Conservation (phyloP, 1,140 invertebrate genomes). For the Calliopsis andreniformis region DNA sequence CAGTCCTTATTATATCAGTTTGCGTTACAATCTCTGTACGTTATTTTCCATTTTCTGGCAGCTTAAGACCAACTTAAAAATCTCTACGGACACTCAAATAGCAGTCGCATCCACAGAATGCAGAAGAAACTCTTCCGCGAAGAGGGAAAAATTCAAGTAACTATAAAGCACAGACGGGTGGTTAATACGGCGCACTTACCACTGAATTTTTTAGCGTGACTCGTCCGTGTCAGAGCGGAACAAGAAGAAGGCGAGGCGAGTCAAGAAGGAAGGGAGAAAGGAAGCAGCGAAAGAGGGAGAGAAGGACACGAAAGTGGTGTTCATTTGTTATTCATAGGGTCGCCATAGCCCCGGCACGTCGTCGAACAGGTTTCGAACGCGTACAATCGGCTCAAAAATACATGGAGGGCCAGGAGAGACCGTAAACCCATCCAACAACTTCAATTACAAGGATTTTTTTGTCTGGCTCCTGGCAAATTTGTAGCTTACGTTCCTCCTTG, state of each 20-base stretch:
- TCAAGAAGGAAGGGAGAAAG: neutral
- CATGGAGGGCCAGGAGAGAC: neutral
- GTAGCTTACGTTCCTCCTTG: neutral
- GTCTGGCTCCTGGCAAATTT: neutral
- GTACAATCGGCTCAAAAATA: too few species aligned
- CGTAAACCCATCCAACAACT: slow-evolving; percentile 38
- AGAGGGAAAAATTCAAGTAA: neutral
- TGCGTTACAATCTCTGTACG: too few species aligned
- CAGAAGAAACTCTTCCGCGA: neutral
- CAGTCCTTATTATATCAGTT: too few species aligned
- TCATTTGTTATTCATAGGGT: slow-evolving; percentile 54
- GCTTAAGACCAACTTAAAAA: too few species aligned
- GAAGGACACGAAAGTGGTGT: slow-evolving; percentile 15
- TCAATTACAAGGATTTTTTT: slow-evolving; percentile 47
- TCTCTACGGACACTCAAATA: too few species aligned
- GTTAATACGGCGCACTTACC: slow-evolving; percentile 38
- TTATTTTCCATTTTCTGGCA: too few species aligned
- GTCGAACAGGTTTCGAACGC: slow-evolving; percentile 54
- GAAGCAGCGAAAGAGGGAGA: neutral
- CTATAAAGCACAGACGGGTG: slow-evolving; percentile 1
- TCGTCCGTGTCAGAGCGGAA: slow-evolving; percentile 7
- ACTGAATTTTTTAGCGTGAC: slow-evolving; percentile 51
- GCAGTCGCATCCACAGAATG: neutral
- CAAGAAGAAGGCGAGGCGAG: neutral
- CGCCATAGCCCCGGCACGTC: slow-evolving; percentile 41